phyloP scores from a whole-genome alignment of 1,140 invertebrate species.

The Drosophila asahinai region DNA sequence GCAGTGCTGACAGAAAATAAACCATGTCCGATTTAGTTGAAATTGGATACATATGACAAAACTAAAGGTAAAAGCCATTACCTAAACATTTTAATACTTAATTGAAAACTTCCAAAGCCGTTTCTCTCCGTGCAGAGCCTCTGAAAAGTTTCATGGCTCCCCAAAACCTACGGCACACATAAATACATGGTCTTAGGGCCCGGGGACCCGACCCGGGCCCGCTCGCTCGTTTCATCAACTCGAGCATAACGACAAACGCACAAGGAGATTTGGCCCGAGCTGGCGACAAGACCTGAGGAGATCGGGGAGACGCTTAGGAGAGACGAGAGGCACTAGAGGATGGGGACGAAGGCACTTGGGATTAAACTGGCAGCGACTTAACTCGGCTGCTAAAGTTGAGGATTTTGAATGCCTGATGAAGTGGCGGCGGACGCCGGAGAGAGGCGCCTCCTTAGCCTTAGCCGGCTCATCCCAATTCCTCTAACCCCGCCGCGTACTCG shows the following conservation, averaged over 20 bases:
- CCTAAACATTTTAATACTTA: not conserved
- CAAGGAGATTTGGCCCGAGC: constrained; percentile 11
- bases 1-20: not conserved
- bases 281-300: not conserved
- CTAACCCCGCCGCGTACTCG: not conserved
- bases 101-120: not conserved
- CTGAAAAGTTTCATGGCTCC: constrained; percentile 47
- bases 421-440: constrained; percentile 13
- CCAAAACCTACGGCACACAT: constrained; percentile 48
- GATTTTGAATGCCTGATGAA: constrained; percentile 52
- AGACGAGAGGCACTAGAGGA: not conserved
- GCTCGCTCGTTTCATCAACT: constrained; percentile 56
- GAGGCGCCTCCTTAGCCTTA: constrained; percentile 5
- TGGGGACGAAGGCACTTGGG: constrained; percentile 54
- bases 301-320: not conserved
- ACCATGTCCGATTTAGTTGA: not conserved
- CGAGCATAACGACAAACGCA: constrained; percentile 53
- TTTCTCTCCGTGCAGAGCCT: constrained; percentile 23
- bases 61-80: not conserved
- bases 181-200: constrained; percentile 59
- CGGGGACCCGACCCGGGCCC: constrained; percentile 1
- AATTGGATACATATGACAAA: not conserved
- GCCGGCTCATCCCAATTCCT: constrained; percentile 13
- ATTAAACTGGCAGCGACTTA: constrained; percentile 76
- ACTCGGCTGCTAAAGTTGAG: constrained; percentile 69